Evolutionary conservation across 2,797 vertebrate genomes (phyloP).

Genomic region (Rhabdomys pumilio): DNA sequence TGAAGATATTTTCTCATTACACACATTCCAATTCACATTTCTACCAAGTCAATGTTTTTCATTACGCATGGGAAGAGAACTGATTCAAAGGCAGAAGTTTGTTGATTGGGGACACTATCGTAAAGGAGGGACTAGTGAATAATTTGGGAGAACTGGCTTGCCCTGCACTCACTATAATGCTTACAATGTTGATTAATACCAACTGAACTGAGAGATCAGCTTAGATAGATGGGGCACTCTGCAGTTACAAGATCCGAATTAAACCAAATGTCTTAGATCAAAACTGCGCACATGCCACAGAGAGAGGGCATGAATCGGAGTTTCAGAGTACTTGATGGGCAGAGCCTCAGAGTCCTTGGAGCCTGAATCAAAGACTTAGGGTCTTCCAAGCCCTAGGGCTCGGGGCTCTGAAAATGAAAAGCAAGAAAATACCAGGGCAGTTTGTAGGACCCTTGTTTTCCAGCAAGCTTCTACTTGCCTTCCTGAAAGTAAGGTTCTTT

Average conservation of each 20-base stretch:
- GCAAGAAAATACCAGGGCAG: not conserved
- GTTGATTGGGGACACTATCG: not conserved
- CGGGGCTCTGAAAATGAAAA: not conserved
- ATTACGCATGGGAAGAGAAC: not conserved
- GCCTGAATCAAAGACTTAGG: not conserved
- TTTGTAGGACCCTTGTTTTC: not conserved
- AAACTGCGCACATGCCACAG: not conserved
- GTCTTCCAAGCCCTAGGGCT: not conserved
- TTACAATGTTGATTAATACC: not conserved
- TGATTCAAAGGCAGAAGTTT: conserved; percentile 13
- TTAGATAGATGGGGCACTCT: not conserved
- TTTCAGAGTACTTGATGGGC: not conserved
- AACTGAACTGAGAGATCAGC: not conserved
- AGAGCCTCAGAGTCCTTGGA: not conserved
- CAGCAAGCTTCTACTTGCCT: not conserved
- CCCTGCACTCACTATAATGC: accelerated
- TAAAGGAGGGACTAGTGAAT: not conserved
- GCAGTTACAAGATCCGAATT: not conserved
- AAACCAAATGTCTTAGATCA: not conserved
- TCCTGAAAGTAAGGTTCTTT: not conserved
- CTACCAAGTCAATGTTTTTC: not conserved
- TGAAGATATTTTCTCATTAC: conserved; percentile 25
- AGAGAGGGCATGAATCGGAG: not conserved
- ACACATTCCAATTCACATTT: conserved; percentile 3
- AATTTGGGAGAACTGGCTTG: not conserved